Base-by-base conservation (phyloP, 2,113 vertebrate species). In the Coptodon bakossiorum region DNA sequence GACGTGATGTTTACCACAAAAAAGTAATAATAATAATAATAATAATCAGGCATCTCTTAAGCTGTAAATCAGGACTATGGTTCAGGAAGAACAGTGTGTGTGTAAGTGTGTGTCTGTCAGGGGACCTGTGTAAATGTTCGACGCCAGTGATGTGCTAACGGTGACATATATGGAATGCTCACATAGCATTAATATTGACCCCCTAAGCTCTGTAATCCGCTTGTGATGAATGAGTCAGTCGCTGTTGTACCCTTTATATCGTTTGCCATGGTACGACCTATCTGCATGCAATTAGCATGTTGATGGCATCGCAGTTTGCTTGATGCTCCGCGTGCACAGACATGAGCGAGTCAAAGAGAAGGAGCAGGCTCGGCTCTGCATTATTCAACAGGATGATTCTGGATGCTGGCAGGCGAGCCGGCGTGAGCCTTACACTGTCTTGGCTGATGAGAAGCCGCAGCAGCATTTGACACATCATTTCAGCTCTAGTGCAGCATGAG, bases 311-410 rank as follows among this genome's bases (percentile, higher is more conserved):
- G 81, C 90, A 0, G 57, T 14, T 29, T 0, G 48, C 50, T 80
- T 11, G 76, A 83, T 86, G 82, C 6, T 19, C 80, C 27, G 22
- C 48, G 3, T 34, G 61, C 89, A 27, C 82, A 59, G 56, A 63
- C 57, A 24, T 85, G 83, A 91, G 82, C 54, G 89, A 89, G 89
- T 19, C 85, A 71, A 80, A 40, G 78, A 31, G 83, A 80, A 59
- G 81, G 80, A 88, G 88, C 63, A 53, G 85, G 53, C 68, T 57
- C 5, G 11, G 22, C 66, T 61, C 59, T 94, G 92, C 93, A 95
- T 95, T 94, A 93, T 95, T 95, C 93, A 95, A 54, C 90, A 93
- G 93, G 93, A 92, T 80, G 91, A 91, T 83, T 3, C 87, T 22
- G 66, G 86, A 50, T 53, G 87, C 88, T 88, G 89, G 89, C 90